Evolutionary conservation across 1,140 invertebrate genomes (phyloP).

Genomic region (Brachionus paranguensis): DNA sequence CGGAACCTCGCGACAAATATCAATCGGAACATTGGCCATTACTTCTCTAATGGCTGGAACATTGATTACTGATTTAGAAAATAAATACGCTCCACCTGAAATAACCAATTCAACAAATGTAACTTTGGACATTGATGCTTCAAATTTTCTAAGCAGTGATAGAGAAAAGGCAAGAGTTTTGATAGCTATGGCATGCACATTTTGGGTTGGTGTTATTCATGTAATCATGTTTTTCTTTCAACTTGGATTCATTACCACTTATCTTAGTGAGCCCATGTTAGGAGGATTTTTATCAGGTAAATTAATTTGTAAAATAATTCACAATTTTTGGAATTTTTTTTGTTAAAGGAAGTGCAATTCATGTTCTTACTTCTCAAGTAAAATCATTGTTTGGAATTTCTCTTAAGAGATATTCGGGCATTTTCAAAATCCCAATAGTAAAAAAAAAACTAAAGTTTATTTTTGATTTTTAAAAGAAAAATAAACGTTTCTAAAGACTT

Average conservation of each 20-base stretch:
- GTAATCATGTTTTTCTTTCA: conserved; percentile 54
- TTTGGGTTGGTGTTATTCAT: conserved; percentile 44
- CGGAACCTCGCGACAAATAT: conserved; percentile 83
- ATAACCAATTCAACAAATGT: neutral
- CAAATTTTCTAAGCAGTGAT: neutral
- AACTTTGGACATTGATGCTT: neutral
- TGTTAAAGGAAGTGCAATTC: conserved; percentile 47
- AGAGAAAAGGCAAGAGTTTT: conserved; percentile 11
- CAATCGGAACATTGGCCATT: conserved; percentile 84
- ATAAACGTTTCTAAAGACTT: neutral
- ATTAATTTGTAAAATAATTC: too few species aligned
- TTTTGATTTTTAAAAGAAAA: too few species aligned
- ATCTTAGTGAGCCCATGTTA: conserved; percentile 57
- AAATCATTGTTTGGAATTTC: conserved; percentile 55
- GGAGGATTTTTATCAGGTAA: conserved; percentile 58
- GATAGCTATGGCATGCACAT: neutral
- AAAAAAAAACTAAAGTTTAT: conserved; percentile 39
- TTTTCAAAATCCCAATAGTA: conserved; percentile 55
- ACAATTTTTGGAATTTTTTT: neutral
- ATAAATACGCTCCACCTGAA: neutral
- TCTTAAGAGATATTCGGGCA: conserved; percentile 46
- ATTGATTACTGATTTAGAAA: neutral
- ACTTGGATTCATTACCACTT: conserved; percentile 56
- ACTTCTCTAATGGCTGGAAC: conserved; percentile 69
- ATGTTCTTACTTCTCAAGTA: conserved; percentile 58